A percentile compares a stretch with the other conserved stretches of the same genome.
These are phyloP conservation scores for Ascaphus truei DNA, from an alignment of 2,113 vertebrate species.

Conservation along the genomic window DNA sequence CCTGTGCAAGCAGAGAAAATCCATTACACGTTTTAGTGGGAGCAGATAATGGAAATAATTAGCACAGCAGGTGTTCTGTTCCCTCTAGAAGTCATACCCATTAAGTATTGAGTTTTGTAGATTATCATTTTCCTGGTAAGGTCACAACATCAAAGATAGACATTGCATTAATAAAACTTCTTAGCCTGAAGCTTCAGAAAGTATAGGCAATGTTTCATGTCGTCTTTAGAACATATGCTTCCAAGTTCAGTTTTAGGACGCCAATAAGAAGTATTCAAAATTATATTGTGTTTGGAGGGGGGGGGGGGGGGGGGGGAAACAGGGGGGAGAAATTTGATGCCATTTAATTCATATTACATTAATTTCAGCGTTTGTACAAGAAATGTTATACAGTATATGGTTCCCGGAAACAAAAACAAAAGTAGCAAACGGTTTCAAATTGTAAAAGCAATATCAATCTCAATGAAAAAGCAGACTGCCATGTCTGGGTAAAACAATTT, in stretches of 20 bases:
- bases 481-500: no score
- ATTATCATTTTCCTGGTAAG: constrained; percentile 97
- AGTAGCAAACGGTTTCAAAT: no score
- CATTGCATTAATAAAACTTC: constrained; percentile 94
- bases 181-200: constrained; percentile 85
- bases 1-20: constrained; percentile 86
- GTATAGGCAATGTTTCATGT: constrained; percentile 86
- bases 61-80: constrained; percentile 93
- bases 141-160: constrained; percentile 97
- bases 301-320: no score
- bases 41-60: constrained; percentile 95
- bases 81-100: constrained; percentile 93
- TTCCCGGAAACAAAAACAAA: no score
- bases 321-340: no score
- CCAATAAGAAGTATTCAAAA: constrained; percentile 80
- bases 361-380: constrained; percentile 75
- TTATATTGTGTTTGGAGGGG: constrained; percentile 72
- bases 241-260: constrained; percentile 95
- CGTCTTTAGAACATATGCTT: constrained; percentile 78
- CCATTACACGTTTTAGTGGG: constrained; percentile 87
- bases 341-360: constrained; percentile 66
- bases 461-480: no score
- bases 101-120: constrained; percentile 95
- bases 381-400: no score
- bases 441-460: no score